Percentiles rank a stretch among this genome's conserved stretches.
These are phyloP conservation scores for Omphaloscelis lunosa DNA, from an alignment of 2,888 invertebrate genomes.

Conservation along the genomic window DNA sequence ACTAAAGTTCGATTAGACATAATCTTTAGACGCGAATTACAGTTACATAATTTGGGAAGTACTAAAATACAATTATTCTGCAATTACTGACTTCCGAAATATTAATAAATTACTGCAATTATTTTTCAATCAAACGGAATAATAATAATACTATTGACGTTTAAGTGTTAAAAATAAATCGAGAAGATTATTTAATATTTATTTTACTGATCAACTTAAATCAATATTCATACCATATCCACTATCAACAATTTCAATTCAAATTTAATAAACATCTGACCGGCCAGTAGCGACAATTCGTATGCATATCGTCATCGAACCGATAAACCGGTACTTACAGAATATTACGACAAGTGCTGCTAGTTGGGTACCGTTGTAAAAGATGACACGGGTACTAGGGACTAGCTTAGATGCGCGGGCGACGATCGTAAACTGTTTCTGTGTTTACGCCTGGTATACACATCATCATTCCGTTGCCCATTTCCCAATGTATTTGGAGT, in stretches of 20 bases:
- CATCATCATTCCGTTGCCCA: no score
- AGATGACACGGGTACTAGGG: constrained; percentile 4
- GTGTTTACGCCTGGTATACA: neutral
- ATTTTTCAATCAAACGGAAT: constrained; percentile 7
- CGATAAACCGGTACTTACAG: constrained; percentile 14
- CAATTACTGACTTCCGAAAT: constrained; percentile 25
- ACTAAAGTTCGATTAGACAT: constrained; percentile 34
- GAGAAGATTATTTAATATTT: neutral
- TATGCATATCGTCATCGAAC: constrained; percentile 2
- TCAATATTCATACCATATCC: neutral
- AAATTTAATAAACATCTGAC: constrained; percentile 24
- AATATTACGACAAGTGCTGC: constrained; percentile 6
- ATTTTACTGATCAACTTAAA: neutral
- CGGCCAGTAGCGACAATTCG: constrained; percentile 14
- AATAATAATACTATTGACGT: neutral
- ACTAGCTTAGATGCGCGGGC: constrained; percentile 1
- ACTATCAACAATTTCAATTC: constrained; percentile 13
- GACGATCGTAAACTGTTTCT: constrained; percentile 6
- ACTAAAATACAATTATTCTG: constrained; percentile 12
- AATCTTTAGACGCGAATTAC: constrained; percentile 29
- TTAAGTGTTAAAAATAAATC: neutral
- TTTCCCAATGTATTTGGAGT: no score
- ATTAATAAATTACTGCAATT: neutral
- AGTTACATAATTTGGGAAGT: constrained; percentile 60
- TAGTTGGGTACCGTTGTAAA: constrained; percentile 17